Percentiles rank a stretch among this genome's conserved stretches.
These are phyloP conservation scores for Acanthiza pusilla DNA, from an alignment of 2,797 vertebrate genomes.

Conservation along the genomic window DNA sequence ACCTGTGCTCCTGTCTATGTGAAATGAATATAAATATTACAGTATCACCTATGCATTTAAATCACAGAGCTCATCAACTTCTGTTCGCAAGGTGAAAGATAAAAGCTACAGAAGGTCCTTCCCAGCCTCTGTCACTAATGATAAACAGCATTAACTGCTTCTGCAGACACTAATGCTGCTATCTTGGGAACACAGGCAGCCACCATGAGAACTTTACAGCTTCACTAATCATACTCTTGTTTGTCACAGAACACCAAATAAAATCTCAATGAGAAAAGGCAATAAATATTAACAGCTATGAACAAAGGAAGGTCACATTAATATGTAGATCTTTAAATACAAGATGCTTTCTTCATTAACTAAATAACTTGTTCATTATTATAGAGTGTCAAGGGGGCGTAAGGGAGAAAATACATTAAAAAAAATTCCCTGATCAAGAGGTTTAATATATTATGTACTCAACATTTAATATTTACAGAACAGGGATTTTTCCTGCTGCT, in stretches of 20 bases:
- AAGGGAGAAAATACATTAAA: constrained; percentile 23
- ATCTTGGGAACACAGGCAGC: constrained; percentile 82
- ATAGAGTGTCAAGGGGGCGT: constrained; percentile 10
- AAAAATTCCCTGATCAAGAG: neutral
- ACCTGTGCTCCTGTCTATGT: constrained; percentile 73
- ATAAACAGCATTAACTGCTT: constrained; percentile 86
- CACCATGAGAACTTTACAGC: constrained; percentile 79
- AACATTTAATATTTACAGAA: constrained; percentile 17
- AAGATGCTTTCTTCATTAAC: constrained; percentile 70
- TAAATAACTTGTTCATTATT: constrained; percentile 68
- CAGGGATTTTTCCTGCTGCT: neutral
- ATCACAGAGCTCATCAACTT: constrained; percentile 81
- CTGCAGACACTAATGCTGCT: constrained; percentile 80
- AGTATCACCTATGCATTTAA: constrained; percentile 77
- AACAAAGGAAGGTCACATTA: constrained; percentile 77
- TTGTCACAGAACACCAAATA: constrained; percentile 77
- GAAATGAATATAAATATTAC: constrained; percentile 74
- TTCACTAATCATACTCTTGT: constrained; percentile 82
- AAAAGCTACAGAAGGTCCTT: constrained; percentile 74
- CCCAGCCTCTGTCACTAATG: constrained; percentile 81
- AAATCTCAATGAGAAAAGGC: constrained; percentile 74
- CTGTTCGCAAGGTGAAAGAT: constrained; percentile 75
- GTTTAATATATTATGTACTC: neutral
- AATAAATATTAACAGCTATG: constrained; percentile 76
- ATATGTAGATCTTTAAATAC: constrained; percentile 74